A percentile compares a stretch with the other conserved stretches of the same genome.
Conservation (phyloP, 1,140 invertebrate genomes). For the Drosophila guanche region DNA sequence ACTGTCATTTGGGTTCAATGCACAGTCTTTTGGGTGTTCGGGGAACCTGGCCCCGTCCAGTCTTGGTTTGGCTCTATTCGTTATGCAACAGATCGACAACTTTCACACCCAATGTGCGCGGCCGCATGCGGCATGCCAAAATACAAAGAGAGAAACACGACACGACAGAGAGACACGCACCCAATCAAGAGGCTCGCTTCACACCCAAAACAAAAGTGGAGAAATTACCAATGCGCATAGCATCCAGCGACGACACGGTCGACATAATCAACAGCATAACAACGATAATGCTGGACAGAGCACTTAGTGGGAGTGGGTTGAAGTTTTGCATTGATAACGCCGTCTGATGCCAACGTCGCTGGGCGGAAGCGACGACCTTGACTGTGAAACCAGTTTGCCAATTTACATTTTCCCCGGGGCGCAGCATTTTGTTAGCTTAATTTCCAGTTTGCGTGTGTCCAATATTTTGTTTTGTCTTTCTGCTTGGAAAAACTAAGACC, state of each 20-base stretch:
- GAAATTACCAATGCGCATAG: constrained; percentile 72
- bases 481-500: constrained; percentile 21
- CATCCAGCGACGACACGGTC: constrained; percentile 51
- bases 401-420: constrained; percentile 67
- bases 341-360: constrained; percentile 23
- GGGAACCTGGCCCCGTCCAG: constrained; percentile 18
- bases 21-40: constrained; percentile 31
- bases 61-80: constrained; percentile 24
- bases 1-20: constrained; percentile 77
- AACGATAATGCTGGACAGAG: constrained; percentile 20
- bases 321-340: constrained; percentile 56
- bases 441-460: constrained; percentile 49
- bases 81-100: constrained; percentile 80
- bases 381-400: constrained; percentile 74
- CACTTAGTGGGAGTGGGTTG: constrained; percentile 2
- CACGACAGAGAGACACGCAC: constrained; percentile 41
- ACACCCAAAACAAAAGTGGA: constrained; percentile 57
- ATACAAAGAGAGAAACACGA: constrained; percentile 15
- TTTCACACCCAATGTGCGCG: constrained; percentile 72
- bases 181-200: constrained; percentile 43
- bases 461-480: constrained; percentile 16
- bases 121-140: constrained; percentile 36
- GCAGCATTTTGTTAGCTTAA: constrained; percentile 56
- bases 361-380: constrained; percentile 73
- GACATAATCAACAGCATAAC: constrained; percentile 61